These are phyloP conservation scores for Periophthalmus modestus DNA, from an alignment of 2,113 vertebrate genomes.

Conservation along the genomic window DNA sequence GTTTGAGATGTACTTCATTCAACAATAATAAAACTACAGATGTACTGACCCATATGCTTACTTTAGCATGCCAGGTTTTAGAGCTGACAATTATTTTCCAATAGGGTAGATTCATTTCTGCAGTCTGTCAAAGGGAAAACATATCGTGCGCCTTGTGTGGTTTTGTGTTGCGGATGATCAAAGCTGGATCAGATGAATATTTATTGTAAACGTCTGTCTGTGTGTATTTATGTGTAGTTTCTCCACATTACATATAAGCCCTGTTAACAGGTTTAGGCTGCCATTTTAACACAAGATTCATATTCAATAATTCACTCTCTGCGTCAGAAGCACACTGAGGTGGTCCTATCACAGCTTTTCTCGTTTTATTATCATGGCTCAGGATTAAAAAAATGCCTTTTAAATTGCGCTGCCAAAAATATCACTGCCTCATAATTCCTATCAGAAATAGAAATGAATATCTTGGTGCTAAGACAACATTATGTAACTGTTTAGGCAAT, in stretches of 20 bases:
- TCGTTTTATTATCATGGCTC: conserved; percentile 27
- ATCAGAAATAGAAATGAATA: conserved; percentile 46
- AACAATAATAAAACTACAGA: background rate
- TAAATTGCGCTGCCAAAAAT: conserved; percentile 58
- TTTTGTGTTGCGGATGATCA: conserved; percentile 19
- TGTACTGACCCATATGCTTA: background rate
- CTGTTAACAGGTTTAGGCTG: conserved; percentile 11
- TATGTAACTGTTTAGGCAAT: conserved; percentile 28
- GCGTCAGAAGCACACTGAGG: conserved; percentile 6
- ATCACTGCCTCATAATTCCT: conserved; percentile 48
- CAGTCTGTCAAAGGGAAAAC: conserved; percentile 16
- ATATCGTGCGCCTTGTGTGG: background rate
- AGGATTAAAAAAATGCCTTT: conserved; percentile 52
- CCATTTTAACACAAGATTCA: conserved; percentile 21
- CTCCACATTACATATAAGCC: conserved; percentile 13
- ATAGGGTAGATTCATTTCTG: conserved; percentile 18
- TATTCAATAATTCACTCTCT: conserved; percentile 8
- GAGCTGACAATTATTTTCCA: conserved; percentile 26
- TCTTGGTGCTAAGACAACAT: conserved; percentile 32
- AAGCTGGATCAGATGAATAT: conserved; percentile 29
- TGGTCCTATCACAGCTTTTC: conserved; percentile 17
- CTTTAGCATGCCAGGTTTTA: conserved; percentile 16
- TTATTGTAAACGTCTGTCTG: conserved; percentile 7
- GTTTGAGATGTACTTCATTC: background rate
- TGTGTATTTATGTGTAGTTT: conserved; percentile 20